Conservation (phyloP, 2,113 vertebrate genomes). For the Halcyon senegalensis region DNA sequence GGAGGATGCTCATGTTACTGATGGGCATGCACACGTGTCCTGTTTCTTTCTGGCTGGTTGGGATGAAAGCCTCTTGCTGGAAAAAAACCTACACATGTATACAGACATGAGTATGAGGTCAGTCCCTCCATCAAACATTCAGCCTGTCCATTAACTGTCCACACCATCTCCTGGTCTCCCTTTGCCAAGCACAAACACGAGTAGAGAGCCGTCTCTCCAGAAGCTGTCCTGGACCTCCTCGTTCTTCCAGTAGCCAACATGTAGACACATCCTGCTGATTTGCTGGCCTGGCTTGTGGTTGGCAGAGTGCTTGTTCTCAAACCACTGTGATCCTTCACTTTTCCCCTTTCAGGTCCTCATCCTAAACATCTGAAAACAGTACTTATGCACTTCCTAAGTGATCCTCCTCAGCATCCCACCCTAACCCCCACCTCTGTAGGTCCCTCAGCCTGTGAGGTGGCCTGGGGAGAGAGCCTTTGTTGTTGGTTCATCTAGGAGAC, state of each 20-base stretch:
- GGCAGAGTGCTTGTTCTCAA: background rate
- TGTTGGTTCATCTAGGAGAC: fast-evolving
- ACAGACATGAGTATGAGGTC: background rate
- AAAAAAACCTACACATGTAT: fast-evolving
- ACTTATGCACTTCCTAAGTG: background rate
- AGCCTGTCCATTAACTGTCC: background rate
- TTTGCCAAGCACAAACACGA: background rate
- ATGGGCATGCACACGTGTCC: too few relatives aligned
- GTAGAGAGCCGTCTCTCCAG: background rate
- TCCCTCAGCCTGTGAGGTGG: background rate
- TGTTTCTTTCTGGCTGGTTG: background rate
- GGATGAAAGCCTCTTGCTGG: background rate
- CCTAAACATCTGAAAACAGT: background rate
- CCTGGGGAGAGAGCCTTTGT: background rate
- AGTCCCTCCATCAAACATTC: background rate
- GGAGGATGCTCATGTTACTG: fast-evolving
- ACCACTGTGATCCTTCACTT: background rate
- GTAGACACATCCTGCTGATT: background rate
- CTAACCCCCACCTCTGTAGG: fast-evolving
- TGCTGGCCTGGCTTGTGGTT: too few relatives aligned
- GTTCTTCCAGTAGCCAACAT: background rate
- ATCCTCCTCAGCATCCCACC: background rate
- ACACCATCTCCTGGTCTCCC: fast-evolving
- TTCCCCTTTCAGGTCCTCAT: background rate
- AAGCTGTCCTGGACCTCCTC: background rate